Evolutionary conservation across 2,113 vertebrate species (phyloP), one percentile per base, ranked within the genome.

Genomic region (Tretioscincus oriximinensis): DNA sequence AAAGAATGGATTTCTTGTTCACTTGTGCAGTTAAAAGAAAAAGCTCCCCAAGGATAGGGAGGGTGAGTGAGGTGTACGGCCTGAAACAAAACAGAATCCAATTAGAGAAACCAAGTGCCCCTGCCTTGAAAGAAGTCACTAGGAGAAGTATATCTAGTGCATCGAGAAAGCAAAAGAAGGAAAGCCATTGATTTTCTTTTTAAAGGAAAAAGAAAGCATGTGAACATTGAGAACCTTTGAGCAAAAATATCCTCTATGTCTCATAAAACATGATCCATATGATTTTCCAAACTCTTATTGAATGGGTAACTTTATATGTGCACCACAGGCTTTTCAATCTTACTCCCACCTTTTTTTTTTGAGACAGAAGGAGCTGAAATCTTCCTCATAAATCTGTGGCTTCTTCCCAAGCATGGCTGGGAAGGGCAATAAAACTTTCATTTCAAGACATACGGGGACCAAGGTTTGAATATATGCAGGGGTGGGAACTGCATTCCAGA

Each of bases 211-310:
- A 89, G 83, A 81, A 74, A 68, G n/a, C 70, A 61, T 74, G 67
- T 68, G 71, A 22, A 76, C 66, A 29, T 51, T 78, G 51, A 71
- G 84, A 90, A 93, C 85, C 84, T 92, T 89, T 67, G 47, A 77
- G 88, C 84, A 87, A 91, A 94, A 93, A 86, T 80, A 91, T 81
- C 89, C 86, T 88, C 18, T 70, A 64, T 85, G 83, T 81, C 64
- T 73, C 84, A 76, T 1, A 4, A 83, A 92, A 87, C 91, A 93
- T 92, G 90, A 92, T 79, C 70, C 73, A 70, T 84, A 78, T 16
- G 10, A 90, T 26, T 63, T 41, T 54, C 84, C 58, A 87, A 90
- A 84, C 81, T 85, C 5, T 85, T 70, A 81, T 65, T 54, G 91
- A 89, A 91, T 88, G 85, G 90, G 70, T 79, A 81, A 45, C 85